Evolutionary conservation across 2,888 invertebrate genomes (phyloP), one percentile per base, ranked within the genome.

Genomic region (Globia sparganii): DNA sequence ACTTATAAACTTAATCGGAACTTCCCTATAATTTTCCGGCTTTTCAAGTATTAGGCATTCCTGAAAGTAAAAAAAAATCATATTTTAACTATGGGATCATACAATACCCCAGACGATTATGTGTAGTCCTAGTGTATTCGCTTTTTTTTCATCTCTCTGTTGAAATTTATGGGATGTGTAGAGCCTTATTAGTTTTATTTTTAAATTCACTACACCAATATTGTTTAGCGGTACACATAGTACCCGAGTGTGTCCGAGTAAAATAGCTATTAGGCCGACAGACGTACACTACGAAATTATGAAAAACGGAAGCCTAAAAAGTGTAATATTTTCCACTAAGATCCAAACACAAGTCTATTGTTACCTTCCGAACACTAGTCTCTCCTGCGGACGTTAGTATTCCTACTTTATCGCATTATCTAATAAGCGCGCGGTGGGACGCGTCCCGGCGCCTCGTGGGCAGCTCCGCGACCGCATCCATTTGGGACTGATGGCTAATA

Each of bases 361-460:
- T 25, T 76, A 56, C n/a, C 40, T 46, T 37, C 6, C 4, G 28
- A 34, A 13, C n/a, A 31, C 37, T 56, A 13, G n/a, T 58, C 11
- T 34, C 6, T 34, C 56, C n/a, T 34, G 68, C 34, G 21, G 34
- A 21, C 49, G 66, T 3, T n/a, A 3, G 56, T 58, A 68, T n/a
- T 68, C 3, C 25, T 68, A n/a, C 4, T 31, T 56, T n/a, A n/a
- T n/a, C 56, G 68, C 58, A 59, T 68, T n/a, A 58, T 37, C 56
- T 68, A 37, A 68, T 59, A 59, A 59, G 34, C 34, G 34, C 21
- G 13, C 18, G 34, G 34, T 34, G 68, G 56, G 68, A 34, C 18
- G n/a, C n/a, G 56, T n/a, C n/a, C 49, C 53, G 67, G 37, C 64
- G 37, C 37, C 34, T 21, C 58, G 58, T 68, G 68, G 59, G 58